A percentile compares a stretch with the other conserved stretches of the same genome.
phyloP scores from a whole-genome alignment of 2,113 vertebrate genomes.

The Phainopepla nitens region DNA sequence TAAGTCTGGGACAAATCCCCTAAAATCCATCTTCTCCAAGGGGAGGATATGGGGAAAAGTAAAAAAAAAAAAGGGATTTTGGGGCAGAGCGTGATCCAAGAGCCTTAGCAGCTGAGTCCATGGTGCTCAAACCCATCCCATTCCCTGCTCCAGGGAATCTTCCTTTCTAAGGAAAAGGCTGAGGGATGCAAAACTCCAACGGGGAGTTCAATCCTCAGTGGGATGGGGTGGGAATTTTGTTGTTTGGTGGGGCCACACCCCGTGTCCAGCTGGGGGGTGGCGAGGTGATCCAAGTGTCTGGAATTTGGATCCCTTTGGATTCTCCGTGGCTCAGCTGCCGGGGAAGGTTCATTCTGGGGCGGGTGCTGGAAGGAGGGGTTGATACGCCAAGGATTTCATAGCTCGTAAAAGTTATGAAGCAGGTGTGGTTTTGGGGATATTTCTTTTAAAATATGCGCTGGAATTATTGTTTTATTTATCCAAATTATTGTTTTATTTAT shows the following conservation, averaged over 20 bases:
- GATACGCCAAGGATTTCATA: too few species aligned
- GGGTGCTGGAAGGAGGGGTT: too few species aligned
- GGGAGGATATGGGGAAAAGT: too few species aligned
- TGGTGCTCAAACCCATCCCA: not conserved
- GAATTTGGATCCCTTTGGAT: not conserved
- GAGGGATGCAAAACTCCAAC: not conserved
- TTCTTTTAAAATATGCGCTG: too few species aligned
- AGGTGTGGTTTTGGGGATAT: too few species aligned
- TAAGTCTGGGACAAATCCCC: not conserved
- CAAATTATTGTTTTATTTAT: too few species aligned
- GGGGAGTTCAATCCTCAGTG: not conserved
- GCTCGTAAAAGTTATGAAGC: too few species aligned
- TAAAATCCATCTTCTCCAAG: rapidly evolving
- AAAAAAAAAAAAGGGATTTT: rapidly evolving
- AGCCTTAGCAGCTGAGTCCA: not conserved
- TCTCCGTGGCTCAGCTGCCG: not conserved
- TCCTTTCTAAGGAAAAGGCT: not conserved
- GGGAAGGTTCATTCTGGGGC: too few species aligned
- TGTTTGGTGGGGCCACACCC: not conserved
- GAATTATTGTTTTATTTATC: too few species aligned
- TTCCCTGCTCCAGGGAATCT: not conserved
- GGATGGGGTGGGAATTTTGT: not conserved
- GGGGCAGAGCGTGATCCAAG: not conserved
- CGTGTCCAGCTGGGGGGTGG: rapidly evolving
- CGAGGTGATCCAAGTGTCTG: rapidly evolving